A percentile compares a stretch with the other conserved stretches of the same genome.
Conservation (phyloP, 2,888 invertebrate genomes). For the Philereme transversata region DNA sequence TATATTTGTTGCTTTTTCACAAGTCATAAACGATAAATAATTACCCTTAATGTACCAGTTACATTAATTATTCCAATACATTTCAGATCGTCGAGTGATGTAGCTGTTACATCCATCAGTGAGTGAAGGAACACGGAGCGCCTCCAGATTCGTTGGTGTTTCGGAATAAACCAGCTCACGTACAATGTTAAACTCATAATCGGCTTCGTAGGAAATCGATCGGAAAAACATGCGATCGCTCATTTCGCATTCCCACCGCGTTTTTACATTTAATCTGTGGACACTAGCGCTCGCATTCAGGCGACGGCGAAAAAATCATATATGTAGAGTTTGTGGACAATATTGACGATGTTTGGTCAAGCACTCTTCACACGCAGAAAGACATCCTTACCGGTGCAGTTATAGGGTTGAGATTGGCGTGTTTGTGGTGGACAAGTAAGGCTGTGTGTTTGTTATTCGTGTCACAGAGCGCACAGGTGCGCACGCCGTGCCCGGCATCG, state of each 20-base stretch:
- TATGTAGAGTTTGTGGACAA: constrained; percentile 50
- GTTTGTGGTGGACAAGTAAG: constrained; percentile 5
- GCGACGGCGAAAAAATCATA: constrained; percentile 50
- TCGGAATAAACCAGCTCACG: constrained; percentile 26
- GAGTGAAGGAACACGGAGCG: constrained; percentile 9
- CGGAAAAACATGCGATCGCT: constrained; percentile 45
- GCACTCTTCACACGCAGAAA: constrained; percentile 4
- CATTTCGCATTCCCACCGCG: constrained; percentile 57
- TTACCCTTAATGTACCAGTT: no score
- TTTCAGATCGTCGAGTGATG: no score
- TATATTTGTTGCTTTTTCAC: no score
- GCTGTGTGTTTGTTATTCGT: constrained; percentile 53
- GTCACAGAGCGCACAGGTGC: constrained; percentile 72
- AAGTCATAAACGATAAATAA: no score
- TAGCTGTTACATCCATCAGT: no score
- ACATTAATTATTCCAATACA: no score
- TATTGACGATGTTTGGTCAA: constrained; percentile 45
- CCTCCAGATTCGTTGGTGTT: constrained; percentile 6
- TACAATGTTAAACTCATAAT: constrained; percentile 46
- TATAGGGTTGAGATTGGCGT: constrained; percentile 31
- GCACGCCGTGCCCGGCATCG: constrained; percentile 48
- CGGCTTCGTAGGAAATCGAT: constrained; percentile 51
- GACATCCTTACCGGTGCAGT: fast-evolving
- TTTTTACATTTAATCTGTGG: constrained; percentile 59
- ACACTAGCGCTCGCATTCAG: constrained; percentile 49